Conservation (phyloP, 2,113 vertebrate species). For the Forbesichthys agassizii region DNA sequence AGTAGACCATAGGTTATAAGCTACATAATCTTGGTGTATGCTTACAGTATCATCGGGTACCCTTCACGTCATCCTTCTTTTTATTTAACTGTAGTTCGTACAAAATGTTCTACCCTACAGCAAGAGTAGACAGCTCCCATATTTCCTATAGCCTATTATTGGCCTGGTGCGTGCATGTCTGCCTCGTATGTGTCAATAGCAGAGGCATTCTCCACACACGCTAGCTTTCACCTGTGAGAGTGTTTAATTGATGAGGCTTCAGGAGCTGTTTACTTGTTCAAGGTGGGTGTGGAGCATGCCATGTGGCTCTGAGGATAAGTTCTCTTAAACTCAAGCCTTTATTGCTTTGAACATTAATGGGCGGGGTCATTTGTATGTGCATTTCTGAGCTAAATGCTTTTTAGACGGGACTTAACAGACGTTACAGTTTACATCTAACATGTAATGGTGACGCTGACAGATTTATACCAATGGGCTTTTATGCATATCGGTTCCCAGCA, state of each 20-base stretch:
- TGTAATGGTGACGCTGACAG: background rate
- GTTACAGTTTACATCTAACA: background rate
- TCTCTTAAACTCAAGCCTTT: slow-evolving; percentile 5
- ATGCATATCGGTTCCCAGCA: no score
- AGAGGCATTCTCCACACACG: slow-evolving; percentile 23
- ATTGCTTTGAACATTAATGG: slow-evolving; percentile 19
- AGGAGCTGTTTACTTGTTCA: slow-evolving; percentile 10
- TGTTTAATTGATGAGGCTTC: slow-evolving; percentile 45
- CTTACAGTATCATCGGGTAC: no score
- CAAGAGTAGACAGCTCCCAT: slow-evolving; percentile 52
- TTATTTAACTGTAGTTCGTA: background rate
- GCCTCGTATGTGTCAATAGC: slow-evolving; percentile 18
- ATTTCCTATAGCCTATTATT: slow-evolving; percentile 31
- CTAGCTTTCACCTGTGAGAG: slow-evolving; percentile 16
- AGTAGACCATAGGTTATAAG: no score
- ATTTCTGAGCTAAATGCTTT: slow-evolving; percentile 6
- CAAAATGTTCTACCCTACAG: slow-evolving; percentile 30
- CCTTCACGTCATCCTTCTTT: no score
- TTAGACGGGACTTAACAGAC: background rate
- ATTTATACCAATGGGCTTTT: no score
- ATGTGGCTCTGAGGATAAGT: background rate
- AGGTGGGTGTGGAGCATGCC: slow-evolving; percentile 15
- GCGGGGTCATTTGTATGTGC: background rate
- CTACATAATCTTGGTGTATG: no score
- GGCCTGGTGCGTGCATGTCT: slow-evolving; percentile 41